Evolutionary conservation across 2,113 vertebrate genomes (phyloP), one percentile per base, ranked within the genome.

Genomic region (Bubo bubo): DNA sequence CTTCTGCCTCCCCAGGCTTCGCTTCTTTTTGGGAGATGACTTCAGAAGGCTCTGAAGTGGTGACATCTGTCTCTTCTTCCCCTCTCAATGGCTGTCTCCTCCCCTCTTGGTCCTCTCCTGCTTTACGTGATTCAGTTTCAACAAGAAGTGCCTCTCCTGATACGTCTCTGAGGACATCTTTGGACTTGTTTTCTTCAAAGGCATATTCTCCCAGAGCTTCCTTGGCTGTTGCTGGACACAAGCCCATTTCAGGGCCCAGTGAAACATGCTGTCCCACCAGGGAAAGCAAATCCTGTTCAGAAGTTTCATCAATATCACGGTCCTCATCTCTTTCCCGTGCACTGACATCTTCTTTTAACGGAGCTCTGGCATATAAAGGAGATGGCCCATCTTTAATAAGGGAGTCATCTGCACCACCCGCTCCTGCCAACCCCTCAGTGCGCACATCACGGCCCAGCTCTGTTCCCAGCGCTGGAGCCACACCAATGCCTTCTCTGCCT

Each of bases 271-370:
- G 86, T 12, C 41, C 30, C 62, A 37, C 79, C 21, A 84, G 79
- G 28, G 92, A 83, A 50, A 84, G 41, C 32, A 96, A 95, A 53
- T n/a, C 87, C 60, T 87, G 95, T 10, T 56, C 91, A 3, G 60
- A 73, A 23, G 95, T 90, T 86, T 98, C 98, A 28, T 97, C 97
- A 12, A 86, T 8, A 43, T 97, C 97, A 2, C 85, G 92, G 39
- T 97, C 98, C 96, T 98, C 94, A n/a, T 97, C 97, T 6, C 89
- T 66, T 13, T 94, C 81, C 63, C 0, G 1, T 8, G 47, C 74
- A 19, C 81, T 8, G 2, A 37, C 39, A 73, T 68, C 90, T 70
- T 97, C 97, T 12, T 97, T 86, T 8, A 18, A 1, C 0, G 9
- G 26, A 28, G 93, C 45, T 86, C 56, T 81, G 80, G 93, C 16